Evolutionary conservation across 2,113 vertebrate genomes (phyloP).

Genomic region (Saccopteryx leptura): DNA sequence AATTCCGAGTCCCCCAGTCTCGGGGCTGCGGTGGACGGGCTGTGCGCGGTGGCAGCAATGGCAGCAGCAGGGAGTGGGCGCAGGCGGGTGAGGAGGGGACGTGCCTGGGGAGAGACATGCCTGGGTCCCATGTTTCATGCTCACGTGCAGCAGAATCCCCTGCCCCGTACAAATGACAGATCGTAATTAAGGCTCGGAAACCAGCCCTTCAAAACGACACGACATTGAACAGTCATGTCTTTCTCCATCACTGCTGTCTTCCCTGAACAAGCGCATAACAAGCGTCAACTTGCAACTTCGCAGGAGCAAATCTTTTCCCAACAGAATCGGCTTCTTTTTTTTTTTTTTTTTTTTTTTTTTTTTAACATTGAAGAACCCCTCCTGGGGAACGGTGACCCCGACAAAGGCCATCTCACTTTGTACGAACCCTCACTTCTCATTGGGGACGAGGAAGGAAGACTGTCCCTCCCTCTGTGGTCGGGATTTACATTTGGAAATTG

Average conservation of each 20-base stretch:
- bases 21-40: accelerated
- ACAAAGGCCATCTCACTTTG: slow-evolving; percentile 49
- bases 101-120: accelerated
- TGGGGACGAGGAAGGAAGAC: background rate
- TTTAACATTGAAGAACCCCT: slow-evolving; percentile 42
- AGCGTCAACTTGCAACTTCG: slow-evolving; percentile 74
- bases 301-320: slow-evolving; percentile 52
- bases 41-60: accelerated
- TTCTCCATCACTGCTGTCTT: slow-evolving; percentile 34
- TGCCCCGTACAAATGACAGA: background rate
- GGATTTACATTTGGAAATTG: slow-evolving; percentile 80
- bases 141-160: background rate
- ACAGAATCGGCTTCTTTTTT: background rate
- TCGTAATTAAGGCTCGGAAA: slow-evolving; percentile 27
- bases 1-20: background rate
- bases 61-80: accelerated
- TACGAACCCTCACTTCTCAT: slow-evolving; percentile 56
- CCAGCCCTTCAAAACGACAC: background rate
- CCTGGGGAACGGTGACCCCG: background rate
- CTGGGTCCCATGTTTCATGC: background rate
- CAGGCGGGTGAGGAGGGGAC: background rate
- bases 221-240: background rate
- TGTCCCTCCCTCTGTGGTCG: background rate
- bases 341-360: background rate
- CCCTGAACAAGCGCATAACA: slow-evolving; percentile 62